Evolutionary conservation across 1,140 invertebrate species (phyloP), one percentile per base, ranked within the genome.

Genomic region (Globodera ellingtonae): DNA sequence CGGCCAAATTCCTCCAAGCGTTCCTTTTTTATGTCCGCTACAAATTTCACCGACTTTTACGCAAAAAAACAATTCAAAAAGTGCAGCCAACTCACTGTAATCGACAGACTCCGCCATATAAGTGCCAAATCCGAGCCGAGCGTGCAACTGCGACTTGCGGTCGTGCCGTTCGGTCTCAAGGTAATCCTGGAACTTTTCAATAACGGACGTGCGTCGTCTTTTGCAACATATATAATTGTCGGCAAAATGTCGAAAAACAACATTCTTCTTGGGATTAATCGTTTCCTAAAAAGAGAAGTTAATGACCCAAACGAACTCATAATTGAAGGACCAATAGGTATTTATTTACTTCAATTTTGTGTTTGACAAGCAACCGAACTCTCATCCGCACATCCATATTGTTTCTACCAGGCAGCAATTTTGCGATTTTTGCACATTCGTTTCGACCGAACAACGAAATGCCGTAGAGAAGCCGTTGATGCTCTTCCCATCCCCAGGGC

Each of bases 391-490:
- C 84, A 56, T 85, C 84, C 24, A 56, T 52, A 10, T 75, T 85
- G 82, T 84, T 84, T 72, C 83, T 44, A 13, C 83, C 83, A 10
- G 83, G 84, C 15, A 84, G 65, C 44, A 84, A 48, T 62, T 70
- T 82, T 21, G 83, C 73, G 50, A 84, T 84, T 69, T 78, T 84
- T 35, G 83, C 84, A 66, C 52, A 84, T 13, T 84, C 72, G 18
- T 81, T 80, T 18, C 84, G 59, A 9, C 83, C 83, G 62, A 86
- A 84, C 7, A 84, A 48, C 18, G 35, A 15, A 18, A 84, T 56
- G 18, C 84, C 83, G 59, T 81, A 62, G 7, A 84, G 66, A 59
- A 84, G 69, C 5, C 84, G 82, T 44, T 80, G 50, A 62, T 84
- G 78, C 35, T 84, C 83, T 13, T 84, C 83, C 79, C 69, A 72